phyloP scores from a whole-genome alignment of 1,140 invertebrate genomes.

The Laupala kohalensis region DNA sequence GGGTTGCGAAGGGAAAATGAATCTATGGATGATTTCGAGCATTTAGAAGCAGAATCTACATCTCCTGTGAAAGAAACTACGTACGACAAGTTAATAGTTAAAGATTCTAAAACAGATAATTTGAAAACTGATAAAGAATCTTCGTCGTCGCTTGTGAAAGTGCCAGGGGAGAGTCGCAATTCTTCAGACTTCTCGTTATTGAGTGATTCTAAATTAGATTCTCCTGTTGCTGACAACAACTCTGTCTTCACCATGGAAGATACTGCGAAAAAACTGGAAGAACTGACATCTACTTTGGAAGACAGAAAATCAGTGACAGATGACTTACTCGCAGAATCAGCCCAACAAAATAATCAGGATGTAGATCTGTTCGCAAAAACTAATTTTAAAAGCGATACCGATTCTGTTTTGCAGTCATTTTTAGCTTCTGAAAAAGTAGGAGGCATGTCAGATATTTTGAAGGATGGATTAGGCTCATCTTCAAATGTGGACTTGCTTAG shows the following conservation, averaged over 20 bases:
- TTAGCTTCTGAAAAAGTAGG: not conserved
- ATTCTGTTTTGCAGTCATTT: not conserved
- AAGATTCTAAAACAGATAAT: not conserved
- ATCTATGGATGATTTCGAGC: slow-evolving; percentile 56
- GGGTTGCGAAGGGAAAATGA: slow-evolving; percentile 44
- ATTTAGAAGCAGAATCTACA: slow-evolving; percentile 38
- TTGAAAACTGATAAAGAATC: not conserved
- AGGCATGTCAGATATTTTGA: not conserved
- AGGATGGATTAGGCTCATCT: not conserved
- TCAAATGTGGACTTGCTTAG: not conserved
- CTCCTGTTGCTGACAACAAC: not conserved
- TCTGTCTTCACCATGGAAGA: not conserved
- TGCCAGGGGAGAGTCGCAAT: not conserved
- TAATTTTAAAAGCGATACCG: not conserved
- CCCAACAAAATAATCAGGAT: not conserved
- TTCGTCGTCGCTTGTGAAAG: not conserved
- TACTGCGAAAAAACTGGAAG: not conserved
- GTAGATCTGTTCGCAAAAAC: not conserved
- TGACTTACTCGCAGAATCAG: not conserved
- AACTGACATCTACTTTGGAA: not conserved
- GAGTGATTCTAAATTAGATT: not conserved
- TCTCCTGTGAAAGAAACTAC: slow-evolving; percentile 21
- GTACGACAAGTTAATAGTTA: not conserved
- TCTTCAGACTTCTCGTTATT: not conserved
- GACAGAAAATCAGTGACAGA: not conserved